Evolutionary conservation across 1,140 invertebrate species (phyloP), one percentile per base, ranked within the genome.

Genomic region (Argopecten irradians): DNA sequence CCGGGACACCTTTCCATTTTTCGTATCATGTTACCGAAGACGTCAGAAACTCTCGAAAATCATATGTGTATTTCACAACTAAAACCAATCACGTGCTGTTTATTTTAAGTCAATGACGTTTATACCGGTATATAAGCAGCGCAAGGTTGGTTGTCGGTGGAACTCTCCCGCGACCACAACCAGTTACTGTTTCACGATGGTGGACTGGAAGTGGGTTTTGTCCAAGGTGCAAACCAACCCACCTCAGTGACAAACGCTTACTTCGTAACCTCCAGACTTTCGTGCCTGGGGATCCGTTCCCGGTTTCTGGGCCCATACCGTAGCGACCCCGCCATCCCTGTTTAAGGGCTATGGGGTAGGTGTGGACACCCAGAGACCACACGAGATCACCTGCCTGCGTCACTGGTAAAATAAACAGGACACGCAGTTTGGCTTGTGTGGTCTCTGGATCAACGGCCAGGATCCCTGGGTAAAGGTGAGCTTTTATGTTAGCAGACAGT

Each of bases 191-290:
- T 28, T 28, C 55, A 89, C 85, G 86, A 71, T 85, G 89, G 82
- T 82, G 33, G 89, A 89, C 46, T 89, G 89, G 89, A 89, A 87
- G 55, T 36, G 89, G 86, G 55, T 89, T 33, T 82, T 89, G 33
- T 89, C 89, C n/a, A 82, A 34, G 28, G 19, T 28, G 28, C 46
- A 89, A 82, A 22, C 46, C 82, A 86, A 84, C 43, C 86, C 82
- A 43, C 28, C 8, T 34, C 41, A 71, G 28, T 71, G 55, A 28
- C 55, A 71, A 43, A 89, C 71, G 89, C 89, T 89, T 89, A 89
- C 89, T 89, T 89, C 89, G 89, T 89, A 89, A 89, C 86, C 86
- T 85, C 86, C 86, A 71, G 35, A 71, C 86, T 89, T 89, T 89
- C 36, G 34, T 33, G 39, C 86, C 36, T 84, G 85, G 89, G 34